Conservation (phyloP, 2,113 vertebrate genomes). For the Galbula dea region DNA sequence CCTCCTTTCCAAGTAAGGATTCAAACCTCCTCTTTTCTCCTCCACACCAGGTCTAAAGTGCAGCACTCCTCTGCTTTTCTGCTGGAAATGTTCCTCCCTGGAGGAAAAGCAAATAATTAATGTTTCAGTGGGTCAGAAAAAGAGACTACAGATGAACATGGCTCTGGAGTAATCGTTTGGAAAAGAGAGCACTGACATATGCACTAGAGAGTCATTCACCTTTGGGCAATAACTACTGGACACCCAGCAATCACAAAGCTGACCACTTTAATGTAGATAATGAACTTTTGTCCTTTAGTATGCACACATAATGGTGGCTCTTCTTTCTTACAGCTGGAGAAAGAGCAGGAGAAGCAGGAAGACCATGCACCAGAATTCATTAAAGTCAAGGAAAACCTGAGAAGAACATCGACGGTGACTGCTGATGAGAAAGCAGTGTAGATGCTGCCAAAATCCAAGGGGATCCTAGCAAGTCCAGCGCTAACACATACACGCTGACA, state of each 20-base stretch:
- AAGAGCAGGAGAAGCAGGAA: conserved; percentile 79
- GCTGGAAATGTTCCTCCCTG: not conserved
- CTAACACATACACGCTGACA: not conserved
- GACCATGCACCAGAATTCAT: conserved; percentile 89
- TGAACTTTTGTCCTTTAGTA: not conserved
- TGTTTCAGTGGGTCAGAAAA: not conserved
- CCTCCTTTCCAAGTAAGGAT: not conserved
- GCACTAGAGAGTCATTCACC: not conserved
- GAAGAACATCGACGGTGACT: conserved; percentile 76
- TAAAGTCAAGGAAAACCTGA: conserved; percentile 92
- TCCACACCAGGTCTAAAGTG: not conserved
- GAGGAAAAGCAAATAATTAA: not conserved
- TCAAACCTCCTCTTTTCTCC: not conserved
- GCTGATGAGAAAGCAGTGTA: conserved; percentile 81
- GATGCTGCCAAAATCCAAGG: not conserved
- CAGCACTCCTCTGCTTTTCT: not conserved
- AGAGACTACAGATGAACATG: not conserved
- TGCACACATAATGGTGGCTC: not conserved
- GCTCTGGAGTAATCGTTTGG: not conserved
- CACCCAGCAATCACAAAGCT: not conserved
- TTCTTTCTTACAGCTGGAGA: conserved; percentile 81
- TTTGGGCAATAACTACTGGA: not conserved
- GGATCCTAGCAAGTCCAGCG: not conserved
- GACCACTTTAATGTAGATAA: not conserved
- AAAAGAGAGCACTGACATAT: not conserved